Evolutionary conservation across 2,113 vertebrate species (phyloP).

Genomic region (Phalacrocorax brasilianus): DNA sequence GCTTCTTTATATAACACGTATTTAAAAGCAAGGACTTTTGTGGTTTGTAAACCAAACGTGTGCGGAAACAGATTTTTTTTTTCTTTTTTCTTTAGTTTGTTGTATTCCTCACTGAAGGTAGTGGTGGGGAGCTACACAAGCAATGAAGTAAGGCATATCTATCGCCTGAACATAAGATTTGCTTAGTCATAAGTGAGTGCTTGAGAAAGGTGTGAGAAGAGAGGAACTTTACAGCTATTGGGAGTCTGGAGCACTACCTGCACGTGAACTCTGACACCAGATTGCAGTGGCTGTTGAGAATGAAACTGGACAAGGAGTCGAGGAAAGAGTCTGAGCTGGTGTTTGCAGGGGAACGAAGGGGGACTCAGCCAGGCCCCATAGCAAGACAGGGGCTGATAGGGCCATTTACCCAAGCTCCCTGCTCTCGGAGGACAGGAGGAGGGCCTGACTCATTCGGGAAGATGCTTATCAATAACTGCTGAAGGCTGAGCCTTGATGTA

Average conservation of each 20-base stretch:
- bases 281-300: not conserved
- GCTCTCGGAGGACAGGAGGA: not conserved
- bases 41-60: not conserved
- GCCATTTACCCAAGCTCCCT: not conserved
- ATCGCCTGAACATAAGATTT: not conserved
- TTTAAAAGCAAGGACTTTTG: not conserved
- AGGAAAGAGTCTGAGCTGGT: not conserved
- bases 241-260: not conserved
- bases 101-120: not conserved
- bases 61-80: not conserved
- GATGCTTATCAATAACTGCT: not conserved
- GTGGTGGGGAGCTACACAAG: not conserved
- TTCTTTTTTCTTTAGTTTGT: not conserved
- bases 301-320: not conserved
- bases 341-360: not conserved
- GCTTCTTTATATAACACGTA: not conserved
- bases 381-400: rapidly evolving
- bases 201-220: not conserved
- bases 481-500: not conserved
- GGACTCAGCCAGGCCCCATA: not conserved
- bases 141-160: not conserved
- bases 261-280: not conserved
- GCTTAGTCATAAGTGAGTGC: not conserved
- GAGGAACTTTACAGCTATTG: not conserved
- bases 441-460: not conserved